Evolutionary conservation across 2,797 vertebrate species (phyloP), one percentile per base, ranked within the genome.

Genomic region (Siniperca scherzeri): DNA sequence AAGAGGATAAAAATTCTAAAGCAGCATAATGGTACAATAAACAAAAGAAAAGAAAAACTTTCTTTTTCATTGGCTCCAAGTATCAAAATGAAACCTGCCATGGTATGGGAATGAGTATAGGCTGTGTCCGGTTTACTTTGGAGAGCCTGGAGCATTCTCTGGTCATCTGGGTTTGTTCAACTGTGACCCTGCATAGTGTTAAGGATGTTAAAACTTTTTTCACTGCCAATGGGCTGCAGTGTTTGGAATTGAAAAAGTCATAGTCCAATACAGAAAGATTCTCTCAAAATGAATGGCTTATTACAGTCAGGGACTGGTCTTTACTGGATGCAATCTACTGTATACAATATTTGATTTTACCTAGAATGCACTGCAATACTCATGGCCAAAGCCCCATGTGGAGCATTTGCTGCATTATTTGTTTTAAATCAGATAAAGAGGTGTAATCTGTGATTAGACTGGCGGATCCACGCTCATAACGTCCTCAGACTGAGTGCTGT

Each of bases 121-220:
- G 83, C 92, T 30, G 73, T 82, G 88, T 91, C 91, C 87, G 64
- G 85, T 94, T 93, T 91, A 88, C 81, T 94, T 93, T 93, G 93
- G 92, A 95, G 80, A 64, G 87, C 87, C 84, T 48, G 38, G 48
- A 92, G 92, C 90, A 83, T 86, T 94, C 88, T 83, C 82, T 88
- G 76, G 80, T 93, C 93, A 93, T 93, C 91, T 94, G 93, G 92
- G 86, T 93, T 93, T 87, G 88, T 93, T 93, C 92, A 93, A 84
- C 88, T 90, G 88, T 92, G 90, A 94, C 92, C 89, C 91, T 93
- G 90, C 80, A 65, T 75, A 91, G 88, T 88, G 84, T 93, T 91
- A 87, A 87, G 71, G 88, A 89, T 80, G 82, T 91, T 88, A 81
- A 92, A 91, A 89, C 69, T 52, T 74, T 75, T 81, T 42, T 69